Conservation (phyloP, 2,113 vertebrate species). For the Scolopax mira region DNA sequence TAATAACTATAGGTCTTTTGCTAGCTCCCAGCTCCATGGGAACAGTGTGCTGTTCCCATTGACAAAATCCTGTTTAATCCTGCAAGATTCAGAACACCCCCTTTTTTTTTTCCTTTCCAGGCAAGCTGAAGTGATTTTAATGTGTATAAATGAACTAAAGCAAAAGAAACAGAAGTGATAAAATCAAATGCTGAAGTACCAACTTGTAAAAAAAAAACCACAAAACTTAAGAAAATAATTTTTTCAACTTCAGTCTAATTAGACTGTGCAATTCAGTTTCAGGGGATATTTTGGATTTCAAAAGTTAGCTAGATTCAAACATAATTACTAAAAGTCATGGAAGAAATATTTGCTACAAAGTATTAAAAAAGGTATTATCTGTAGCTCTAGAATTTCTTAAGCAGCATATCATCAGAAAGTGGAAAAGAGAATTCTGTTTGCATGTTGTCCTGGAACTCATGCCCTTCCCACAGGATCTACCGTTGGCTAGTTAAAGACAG, state of each 20-base stretch:
- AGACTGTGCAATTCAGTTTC: neutral
- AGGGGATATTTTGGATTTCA: neutral
- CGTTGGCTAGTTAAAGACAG: neutral
- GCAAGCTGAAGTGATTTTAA: neutral
- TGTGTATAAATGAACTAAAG: neutral
- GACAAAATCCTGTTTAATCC: constrained; percentile 13
- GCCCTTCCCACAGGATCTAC: neutral
- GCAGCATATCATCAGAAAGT: neutral
- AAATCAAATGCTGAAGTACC: neutral
- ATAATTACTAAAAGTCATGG: neutral
- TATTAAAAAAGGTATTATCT: neutral
- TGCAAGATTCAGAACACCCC: neutral
- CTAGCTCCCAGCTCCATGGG: neutral
- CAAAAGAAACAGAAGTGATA: neutral
- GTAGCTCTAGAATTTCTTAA: neutral
- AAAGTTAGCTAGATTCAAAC: neutral
- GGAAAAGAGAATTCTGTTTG: neutral
- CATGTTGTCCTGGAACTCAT: neutral
- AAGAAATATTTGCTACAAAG: neutral
- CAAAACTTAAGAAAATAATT: neutral
- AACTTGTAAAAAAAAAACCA: neutral
- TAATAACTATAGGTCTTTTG: constrained; percentile 33
- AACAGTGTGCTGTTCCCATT: constrained; percentile 11
- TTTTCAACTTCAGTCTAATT: neutral
- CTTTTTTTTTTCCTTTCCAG: neutral